phyloP scores from a whole-genome alignment of 1,140 invertebrate species.

The Trachymyrmex cornetzi region DNA sequence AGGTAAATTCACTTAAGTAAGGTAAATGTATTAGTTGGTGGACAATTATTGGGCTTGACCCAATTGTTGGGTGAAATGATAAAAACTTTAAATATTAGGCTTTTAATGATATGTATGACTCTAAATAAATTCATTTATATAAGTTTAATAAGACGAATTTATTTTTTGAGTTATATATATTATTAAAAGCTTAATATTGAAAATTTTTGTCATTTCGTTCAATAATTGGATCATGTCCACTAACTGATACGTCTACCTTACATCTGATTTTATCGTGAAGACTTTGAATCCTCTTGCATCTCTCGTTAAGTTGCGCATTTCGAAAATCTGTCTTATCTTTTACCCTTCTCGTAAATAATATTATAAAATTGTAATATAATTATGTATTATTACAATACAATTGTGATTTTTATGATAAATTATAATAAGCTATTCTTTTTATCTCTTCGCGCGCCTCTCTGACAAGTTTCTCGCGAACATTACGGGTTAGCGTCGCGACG shows the following conservation, averaged over 20 bases:
- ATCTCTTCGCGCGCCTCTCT: not conserved
- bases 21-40: too few relatives aligned
- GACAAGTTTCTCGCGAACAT: conserved; percentile 39
- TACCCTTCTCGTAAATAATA: not conserved
- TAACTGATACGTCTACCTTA: too few relatives aligned
- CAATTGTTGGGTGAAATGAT: too few relatives aligned
- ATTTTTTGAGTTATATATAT: too few relatives aligned
- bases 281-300: not conserved
- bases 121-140: too few relatives aligned
- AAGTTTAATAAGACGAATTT: too few relatives aligned
- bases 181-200: too few relatives aligned
- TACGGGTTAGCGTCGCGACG: conserved; percentile 53
- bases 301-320: not conserved
- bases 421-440: not conserved
- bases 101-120: too few relatives aligned
- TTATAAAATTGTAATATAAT: not conserved
- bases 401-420: conserved; percentile 2
- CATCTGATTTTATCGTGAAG: not conserved
- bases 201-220: too few relatives aligned
- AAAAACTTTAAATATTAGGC: too few relatives aligned
- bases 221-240: too few relatives aligned
- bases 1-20: not conserved
- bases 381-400: not conserved
- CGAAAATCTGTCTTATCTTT: not conserved
- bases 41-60: too few relatives aligned